Base-by-base conservation (phyloP, 2,113 vertebrate genomes). In the Tautogolabrus adspersus region DNA sequence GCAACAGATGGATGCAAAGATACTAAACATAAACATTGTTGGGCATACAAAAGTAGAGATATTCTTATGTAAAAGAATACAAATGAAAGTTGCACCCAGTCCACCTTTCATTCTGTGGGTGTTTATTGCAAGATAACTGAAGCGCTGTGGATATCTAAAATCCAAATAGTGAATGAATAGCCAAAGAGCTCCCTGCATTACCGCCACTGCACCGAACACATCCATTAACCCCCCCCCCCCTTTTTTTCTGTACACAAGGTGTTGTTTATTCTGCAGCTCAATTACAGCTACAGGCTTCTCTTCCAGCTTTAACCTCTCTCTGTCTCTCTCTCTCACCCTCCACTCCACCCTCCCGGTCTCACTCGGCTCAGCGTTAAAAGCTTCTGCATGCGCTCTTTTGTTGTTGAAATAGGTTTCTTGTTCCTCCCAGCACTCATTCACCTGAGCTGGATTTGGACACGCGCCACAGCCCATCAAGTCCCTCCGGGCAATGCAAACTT, bases 371-470 rank as follows among this genome's bases (percentile, higher is more conserved):
- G 15, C 13, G 42, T 73, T 80, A 62, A 84, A 86, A 70, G 58
- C 80, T 70, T 70, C 64, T 12, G 10, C 76, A 58, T 49, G 19
- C 3, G 40, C n/a, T 44, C 62, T 49, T 77, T 63, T 83, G 74
- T 85, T 86, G 76, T 54, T 78, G 69, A 72, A 74, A 83, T 72
- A 37, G 84, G 66, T n/a, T 79, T 68, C 34, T 73, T 75, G 78
- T 85, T 70, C 49, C 74, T 67, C 44, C 40, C 22, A 38, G 37
- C 72, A 61, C 51, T 82, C 72, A 30, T 74, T 84, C 63, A 82
- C 76, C 67, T 87, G 62, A 73, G 87, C 64, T 47, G 64, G 46
- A 65, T 84, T 73, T 55, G 68, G 77, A 82, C 52, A 79, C 1
- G 37, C n/a, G 9, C 87, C 67, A 66, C 62, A 62, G 54, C 11